phyloP scores from a whole-genome alignment of 2,113 vertebrate species.

The Jaculus jaculus region DNA sequence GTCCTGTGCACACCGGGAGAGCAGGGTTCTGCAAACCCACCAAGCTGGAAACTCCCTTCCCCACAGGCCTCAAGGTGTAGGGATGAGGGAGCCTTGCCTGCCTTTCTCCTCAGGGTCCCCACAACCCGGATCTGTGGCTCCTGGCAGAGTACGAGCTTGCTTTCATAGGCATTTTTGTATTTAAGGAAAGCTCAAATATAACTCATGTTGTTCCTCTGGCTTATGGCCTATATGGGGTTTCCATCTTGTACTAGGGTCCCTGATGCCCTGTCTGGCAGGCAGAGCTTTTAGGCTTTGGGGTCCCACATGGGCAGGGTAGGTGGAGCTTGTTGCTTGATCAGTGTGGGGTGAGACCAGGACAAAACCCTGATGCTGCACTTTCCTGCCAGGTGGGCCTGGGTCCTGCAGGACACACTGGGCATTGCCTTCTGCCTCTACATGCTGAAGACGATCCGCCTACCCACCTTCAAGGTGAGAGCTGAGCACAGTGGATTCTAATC shows the following conservation, averaged over 20 bases:
- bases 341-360: accelerated
- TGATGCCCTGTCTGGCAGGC: not conserved
- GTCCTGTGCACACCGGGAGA: not conserved
- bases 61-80: no score
- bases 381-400: conserved; percentile 95
- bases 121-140: no score
- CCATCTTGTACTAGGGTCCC: not conserved
- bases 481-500: no score
- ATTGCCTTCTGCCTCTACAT: conserved; percentile 97
- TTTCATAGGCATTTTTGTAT: not conserved
- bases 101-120: no score
- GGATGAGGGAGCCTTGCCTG: no score
- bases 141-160: not conserved
- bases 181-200: not conserved
- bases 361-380: accelerated
- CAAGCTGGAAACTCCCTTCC: not conserved
- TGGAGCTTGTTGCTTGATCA: not conserved
- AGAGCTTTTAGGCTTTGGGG: not conserved
- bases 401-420: conserved; percentile 94
- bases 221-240: not conserved
- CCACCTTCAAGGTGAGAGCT: conserved; percentile 93
- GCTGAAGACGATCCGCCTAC: conserved; percentile 95
- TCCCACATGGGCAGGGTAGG: not conserved
- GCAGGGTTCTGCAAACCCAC: not conserved
- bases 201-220: no score